Base-by-base conservation (phyloP, 2,888 invertebrate species). In the Acleris holmiana region DNA sequence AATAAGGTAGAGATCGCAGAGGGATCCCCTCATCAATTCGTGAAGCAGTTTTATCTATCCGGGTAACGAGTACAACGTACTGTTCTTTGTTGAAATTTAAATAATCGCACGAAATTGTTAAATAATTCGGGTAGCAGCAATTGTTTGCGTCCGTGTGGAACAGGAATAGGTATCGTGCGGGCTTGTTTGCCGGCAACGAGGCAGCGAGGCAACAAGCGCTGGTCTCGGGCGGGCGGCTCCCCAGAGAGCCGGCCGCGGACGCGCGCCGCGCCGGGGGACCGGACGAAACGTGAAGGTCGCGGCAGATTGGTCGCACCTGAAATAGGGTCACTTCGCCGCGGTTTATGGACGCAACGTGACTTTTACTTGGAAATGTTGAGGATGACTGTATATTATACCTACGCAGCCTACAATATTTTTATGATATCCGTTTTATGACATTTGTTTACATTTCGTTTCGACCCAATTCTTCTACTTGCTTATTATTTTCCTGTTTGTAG, bases 201-300 rank as follows among this genome's bases (percentile, higher is more conserved):
- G 83, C 74, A 76, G 74, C 53, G 18, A 40, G 73, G 83, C 74
- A 77, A 75, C 75, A 69, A 72, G 47, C 57, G 63, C 58, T 73
- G 79, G 83, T 85, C 86, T 82, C 87, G 76, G 73, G 80, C 77
- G 80, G 78, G 78, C 74, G 72, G 74, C 75, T 86, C 89, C 87
- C 89, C 63, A 66, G 89, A 80, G 89, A 78, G 73, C 72, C 85
- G 84, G 83, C 77, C 83, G 82, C 80, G 83, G 80, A 84, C 83
- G 76, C 79, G 76, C 73, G 76, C 78, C 83, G 76, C n/a, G n/a
- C n/a, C n/a, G 73, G 85, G 86, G 84, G 77, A 75, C 76, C 81
- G 76, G 69, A 78, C 73, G 76, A 83, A 88, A 88, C 89, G 88
- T 81, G 86, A 89, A 90, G 88, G 88, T 88, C 84, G 83, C 76